Evolutionary conservation across 2,888 invertebrate genomes (phyloP), one percentile per base, ranked within the genome.

Genomic region (Lamproptera curius): DNA sequence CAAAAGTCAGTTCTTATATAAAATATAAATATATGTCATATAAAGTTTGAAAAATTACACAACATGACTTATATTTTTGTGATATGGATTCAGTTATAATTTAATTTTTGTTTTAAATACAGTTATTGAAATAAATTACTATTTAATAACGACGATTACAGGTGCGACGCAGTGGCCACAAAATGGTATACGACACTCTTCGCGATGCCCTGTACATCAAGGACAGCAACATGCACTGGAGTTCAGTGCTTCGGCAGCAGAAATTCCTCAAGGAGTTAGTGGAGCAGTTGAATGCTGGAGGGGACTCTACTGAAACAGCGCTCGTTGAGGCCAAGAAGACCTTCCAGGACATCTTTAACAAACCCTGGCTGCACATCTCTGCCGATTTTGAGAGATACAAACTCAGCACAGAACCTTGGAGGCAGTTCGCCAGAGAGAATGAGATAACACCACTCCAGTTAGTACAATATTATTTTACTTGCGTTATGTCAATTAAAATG

Each of bases 171-270:
- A 72, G 91, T 51, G 97, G 96, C 1, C 84, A 91, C 62, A 90
- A 90, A 55, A 91, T 97, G 65, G 91, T 91, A 34, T 73, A 73
- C 56, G 86, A 82, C 49, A 62, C 72, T 0, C 67, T 84, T 3
- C 75, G 81, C 4, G 86, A 87, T 57, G 62, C 76, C 0, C 45
- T 85, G 0, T 87, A 83, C 70, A 58, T 61, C 23, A 56, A 65
- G 89, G 93, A 94, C 61, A 94, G 92, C 67, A 96, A 96, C 74
- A 85, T 91, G 44, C 91, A 91, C 64, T 89, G 90, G 57, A 89
- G 90, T 58, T 93, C 93, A 38, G 91, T 95, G 61, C 73, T 96
- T 11, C 88, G 93, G 0, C 96, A 97, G 65, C 92, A 93, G 50
- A 90, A 90, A 56, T 96, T 96, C 75, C 86, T 97, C 15, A 91